Evolutionary conservation across 2,888 invertebrate species (phyloP).

Genomic region (Nomada hirtipes): DNA sequence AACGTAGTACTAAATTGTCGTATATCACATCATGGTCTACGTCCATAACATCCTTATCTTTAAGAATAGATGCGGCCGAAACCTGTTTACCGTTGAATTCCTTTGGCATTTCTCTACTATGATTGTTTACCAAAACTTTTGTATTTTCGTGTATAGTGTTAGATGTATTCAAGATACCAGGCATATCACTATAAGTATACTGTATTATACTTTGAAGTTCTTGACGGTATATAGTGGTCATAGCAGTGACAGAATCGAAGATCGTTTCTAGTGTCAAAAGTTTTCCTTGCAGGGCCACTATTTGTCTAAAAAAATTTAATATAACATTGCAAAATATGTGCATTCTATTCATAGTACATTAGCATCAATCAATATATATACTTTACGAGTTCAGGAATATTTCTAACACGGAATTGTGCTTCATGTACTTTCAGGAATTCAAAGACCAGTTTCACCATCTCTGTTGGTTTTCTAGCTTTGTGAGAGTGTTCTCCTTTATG

Average conservation of each 20-base stretch:
- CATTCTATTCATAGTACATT: constrained; percentile 3
- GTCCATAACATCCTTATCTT: constrained; percentile 8
- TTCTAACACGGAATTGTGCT: constrained; percentile 84
- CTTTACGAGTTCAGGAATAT: constrained; percentile 57
- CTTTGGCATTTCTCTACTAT: constrained; percentile 6
- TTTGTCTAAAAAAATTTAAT: constrained; percentile 60
- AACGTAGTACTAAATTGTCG: constrained; percentile 74
- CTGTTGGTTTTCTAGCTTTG: constrained; percentile 82
- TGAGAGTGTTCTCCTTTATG: constrained; percentile 84
- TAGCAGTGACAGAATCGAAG: constrained; percentile 68
- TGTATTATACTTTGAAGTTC: constrained; percentile 46
- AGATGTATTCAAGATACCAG: not conserved
- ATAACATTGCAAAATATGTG: constrained; percentile 4
- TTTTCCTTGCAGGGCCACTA: constrained; percentile 62
- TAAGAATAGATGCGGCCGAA: not conserved
- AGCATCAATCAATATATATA: constrained; percentile 28
- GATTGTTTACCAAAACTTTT: not conserved
- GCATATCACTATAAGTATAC: not conserved
- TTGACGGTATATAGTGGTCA: constrained; percentile 55
- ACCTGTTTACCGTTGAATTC: constrained; percentile 7
- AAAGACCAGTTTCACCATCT: constrained; percentile 86
- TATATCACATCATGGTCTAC: constrained; percentile 62
- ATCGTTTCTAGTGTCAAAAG: constrained; percentile 66
- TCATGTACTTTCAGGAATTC: constrained; percentile 86
- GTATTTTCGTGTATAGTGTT: not conserved